These are phyloP conservation scores for Drosophila malerkotliana DNA, from an alignment of 1,140 invertebrate genomes.

Conservation along the genomic window DNA sequence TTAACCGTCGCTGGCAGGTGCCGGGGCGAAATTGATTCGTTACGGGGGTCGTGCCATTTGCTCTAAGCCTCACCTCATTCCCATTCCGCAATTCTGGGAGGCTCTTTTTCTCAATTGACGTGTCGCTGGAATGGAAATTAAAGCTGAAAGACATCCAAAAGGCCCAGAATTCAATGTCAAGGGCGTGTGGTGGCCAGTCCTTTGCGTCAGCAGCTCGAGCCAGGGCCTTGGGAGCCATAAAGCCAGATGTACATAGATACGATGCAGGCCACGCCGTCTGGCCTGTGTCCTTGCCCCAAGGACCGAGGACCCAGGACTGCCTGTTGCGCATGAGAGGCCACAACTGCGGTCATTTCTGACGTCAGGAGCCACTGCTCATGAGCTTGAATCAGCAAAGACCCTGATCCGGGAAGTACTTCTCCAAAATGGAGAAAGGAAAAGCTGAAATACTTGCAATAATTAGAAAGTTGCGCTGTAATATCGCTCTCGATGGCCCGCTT, in stretches of 20 bases:
- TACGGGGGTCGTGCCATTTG: slow-evolving; percentile 54
- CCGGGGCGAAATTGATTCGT: slow-evolving; percentile 33
- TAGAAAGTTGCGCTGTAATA: slow-evolving; percentile 26
- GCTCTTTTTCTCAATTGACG: slow-evolving; percentile 48
- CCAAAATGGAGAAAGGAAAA: background rate
- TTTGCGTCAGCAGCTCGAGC: slow-evolving; percentile 36
- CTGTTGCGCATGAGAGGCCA: slow-evolving; percentile 38
- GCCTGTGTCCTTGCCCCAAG: slow-evolving; percentile 22
- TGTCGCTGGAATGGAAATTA: slow-evolving; percentile 54
- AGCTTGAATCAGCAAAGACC: too few relatives aligned
- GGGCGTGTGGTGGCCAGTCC: slow-evolving; percentile 36
- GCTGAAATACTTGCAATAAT: slow-evolving; percentile 1
- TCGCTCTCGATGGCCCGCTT: slow-evolving; percentile 10
- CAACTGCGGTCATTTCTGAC: slow-evolving; percentile 19
- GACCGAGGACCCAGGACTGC: slow-evolving; percentile 1
- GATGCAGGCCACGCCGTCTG: slow-evolving; percentile 8
- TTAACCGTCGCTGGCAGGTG: slow-evolving; percentile 48
- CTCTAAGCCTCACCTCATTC: slow-evolving; percentile 34
- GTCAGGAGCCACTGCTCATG: slow-evolving; percentile 10
- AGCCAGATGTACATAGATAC: too few relatives aligned
- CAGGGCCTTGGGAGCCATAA: slow-evolving; percentile 2
- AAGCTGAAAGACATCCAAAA: slow-evolving; percentile 7
- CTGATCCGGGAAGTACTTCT: background rate
- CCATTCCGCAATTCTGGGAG: background rate
- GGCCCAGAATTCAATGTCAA: slow-evolving; percentile 62